Evolutionary conservation across 2,888 invertebrate species (phyloP).

Genomic region (Hyles lineata): DNA sequence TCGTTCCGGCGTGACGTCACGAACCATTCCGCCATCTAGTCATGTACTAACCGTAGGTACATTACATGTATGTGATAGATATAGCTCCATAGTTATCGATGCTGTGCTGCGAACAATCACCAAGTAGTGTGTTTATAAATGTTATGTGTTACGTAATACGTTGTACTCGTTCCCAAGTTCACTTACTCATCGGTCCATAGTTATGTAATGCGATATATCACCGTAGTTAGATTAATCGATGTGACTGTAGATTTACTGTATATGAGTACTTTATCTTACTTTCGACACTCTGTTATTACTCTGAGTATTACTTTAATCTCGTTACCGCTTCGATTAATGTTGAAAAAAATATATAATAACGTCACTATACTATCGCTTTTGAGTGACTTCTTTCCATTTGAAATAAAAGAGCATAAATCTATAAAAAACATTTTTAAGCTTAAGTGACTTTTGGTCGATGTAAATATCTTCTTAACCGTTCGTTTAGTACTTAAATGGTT

Average conservation of each 20-base stretch:
- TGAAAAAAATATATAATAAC: constrained; percentile 61
- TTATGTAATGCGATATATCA: constrained; percentile 49
- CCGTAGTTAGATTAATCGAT: constrained; percentile 73
- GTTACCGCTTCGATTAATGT: constrained; percentile 76
- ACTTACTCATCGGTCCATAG: constrained; percentile 55
- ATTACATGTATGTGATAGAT: constrained; percentile 68
- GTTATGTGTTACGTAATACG: constrained; percentile 49
- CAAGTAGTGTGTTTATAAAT: constrained; percentile 60
- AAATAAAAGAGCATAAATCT: constrained; percentile 51
- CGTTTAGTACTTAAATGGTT: constrained; percentile 58
- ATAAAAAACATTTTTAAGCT: constrained; percentile 64
- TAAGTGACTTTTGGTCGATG: constrained; percentile 71
- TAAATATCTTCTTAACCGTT: constrained; percentile 70
- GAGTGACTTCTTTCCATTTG: constrained; percentile 69
- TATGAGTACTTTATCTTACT: constrained; percentile 59
- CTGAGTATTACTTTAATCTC: constrained; percentile 65
- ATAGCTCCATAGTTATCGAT: constrained; percentile 58
- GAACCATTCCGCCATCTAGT: constrained; percentile 74
- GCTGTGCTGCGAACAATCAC: constrained; percentile 68
- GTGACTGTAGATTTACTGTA: constrained; percentile 76
- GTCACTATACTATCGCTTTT: constrained; percentile 76
- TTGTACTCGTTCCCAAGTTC: constrained; percentile 45
- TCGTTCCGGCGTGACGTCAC: constrained; percentile 42
- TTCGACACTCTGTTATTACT: constrained; percentile 61
- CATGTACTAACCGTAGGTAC: constrained; percentile 62